Evolutionary conservation across 1,140 invertebrate species (phyloP).

Genomic region (Planococcus citri): DNA sequence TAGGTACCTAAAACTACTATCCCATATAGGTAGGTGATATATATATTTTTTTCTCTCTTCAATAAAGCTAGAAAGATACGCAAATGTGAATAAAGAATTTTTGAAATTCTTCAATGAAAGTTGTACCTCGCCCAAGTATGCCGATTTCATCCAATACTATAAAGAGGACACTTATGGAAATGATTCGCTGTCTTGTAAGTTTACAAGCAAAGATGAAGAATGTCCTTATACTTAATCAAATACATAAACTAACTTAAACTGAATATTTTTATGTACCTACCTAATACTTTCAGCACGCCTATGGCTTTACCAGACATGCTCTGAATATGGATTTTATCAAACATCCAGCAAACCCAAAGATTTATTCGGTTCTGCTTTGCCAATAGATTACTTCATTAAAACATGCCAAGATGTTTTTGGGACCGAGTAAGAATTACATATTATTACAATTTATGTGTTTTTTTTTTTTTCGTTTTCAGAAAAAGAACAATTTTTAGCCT

Average conservation of each 20-base stretch:
- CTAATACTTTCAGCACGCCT: slow-evolving; percentile 63
- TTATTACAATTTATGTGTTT: no score
- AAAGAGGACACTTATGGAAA: no score
- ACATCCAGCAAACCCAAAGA: slow-evolving; percentile 44
- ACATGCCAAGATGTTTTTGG: not conserved
- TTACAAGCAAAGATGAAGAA: no score
- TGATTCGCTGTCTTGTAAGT: no score
- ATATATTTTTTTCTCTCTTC: no score
- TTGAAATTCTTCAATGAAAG: not conserved
- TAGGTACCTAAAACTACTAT: no score
- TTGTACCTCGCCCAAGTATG: not conserved
- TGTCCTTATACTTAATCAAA: no score
- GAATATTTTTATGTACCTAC: no score
- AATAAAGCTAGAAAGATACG: not conserved
- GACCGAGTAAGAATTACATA: not conserved
- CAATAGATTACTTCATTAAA: not conserved
- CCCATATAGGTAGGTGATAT: no score
- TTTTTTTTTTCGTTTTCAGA: no score
- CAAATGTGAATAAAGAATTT: not conserved
- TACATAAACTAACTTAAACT: no score
- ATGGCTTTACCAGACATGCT: slow-evolving; percentile 90
- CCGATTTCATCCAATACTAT: not conserved
- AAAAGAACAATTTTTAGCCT: no score
- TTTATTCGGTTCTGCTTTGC: not conserved
- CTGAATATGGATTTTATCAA: slow-evolving; percentile 90